Evolutionary conservation across 2,113 vertebrate species (phyloP), one percentile per base, ranked within the genome.

Genomic region (Tor tambroides): DNA sequence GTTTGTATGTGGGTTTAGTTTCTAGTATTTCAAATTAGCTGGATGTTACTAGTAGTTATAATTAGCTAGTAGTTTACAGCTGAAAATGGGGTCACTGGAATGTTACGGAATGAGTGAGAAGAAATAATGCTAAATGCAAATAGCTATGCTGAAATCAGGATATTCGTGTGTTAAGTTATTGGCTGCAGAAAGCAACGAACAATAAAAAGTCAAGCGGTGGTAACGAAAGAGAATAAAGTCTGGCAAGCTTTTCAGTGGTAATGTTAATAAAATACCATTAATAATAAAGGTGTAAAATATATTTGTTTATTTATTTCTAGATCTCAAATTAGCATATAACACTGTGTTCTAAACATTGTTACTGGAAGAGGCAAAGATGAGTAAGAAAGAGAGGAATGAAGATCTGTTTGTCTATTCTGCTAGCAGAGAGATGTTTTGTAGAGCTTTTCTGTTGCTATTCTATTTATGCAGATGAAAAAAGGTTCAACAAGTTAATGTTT

Each of bases 401-500:
- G 5, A 43, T 75, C 23, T 75, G 21, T 74, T 74, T 41, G 38
- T 26, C 41, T 75, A 12, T 26, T 14, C 38, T n/a, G 5, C 72
- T 26, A n/a, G n/a, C 43, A 46, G 38, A 15, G 38, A 75, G 41
- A 28, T 46, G n/a, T 46, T 46, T 46, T 75, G 69, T 12, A 30
- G 23, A 46, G 35, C 15, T 21, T 81, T 41, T 81, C 14, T 43
- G 5, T 46, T 19, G 59, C 8, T 26, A 6, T 81, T 46, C 12
- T 19, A 9, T 65, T 80, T 46, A 65, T 26, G 35, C 80, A 11
- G 35, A 63, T 63, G 41, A 46, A 76, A 67, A 67, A n/a, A 76
- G n/a, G 79, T n/a, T 80, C 28, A 30, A 21, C 8, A 65, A 28
- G 46, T 79, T 28, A 72, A 21, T 84, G 46, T 72, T 80, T 51